Evolutionary conservation across 2,797 vertebrate genomes (phyloP), one percentile per base, ranked within the genome.

Genomic region (Sorex maritimensis): DNA sequence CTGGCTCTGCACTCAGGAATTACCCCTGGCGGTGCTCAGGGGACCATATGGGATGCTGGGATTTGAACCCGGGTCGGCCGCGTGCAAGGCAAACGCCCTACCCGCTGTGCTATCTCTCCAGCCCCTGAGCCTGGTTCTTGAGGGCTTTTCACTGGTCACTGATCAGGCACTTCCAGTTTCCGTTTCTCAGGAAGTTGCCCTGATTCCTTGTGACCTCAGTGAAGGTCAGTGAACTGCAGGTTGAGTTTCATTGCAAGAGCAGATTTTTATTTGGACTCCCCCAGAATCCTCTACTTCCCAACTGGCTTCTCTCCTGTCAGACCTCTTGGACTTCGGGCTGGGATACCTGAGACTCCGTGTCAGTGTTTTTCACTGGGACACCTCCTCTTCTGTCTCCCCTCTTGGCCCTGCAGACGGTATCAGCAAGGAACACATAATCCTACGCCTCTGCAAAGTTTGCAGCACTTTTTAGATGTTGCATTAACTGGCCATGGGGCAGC

Each of bases 261-360:
- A 46, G 2, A 65, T 46, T 61, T 78, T 67, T n/a, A 5, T 8
- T 0, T 46, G 28, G 13, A 14, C n/a, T 71, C n/a, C 30, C 28
- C 6, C 9, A 67, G 79, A 84, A 41, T 44, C 49, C 23, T 73
- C 21, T 10, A 9, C 63, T 41, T 19, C 19, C 58, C 65, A 67
- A 2, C 6, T 3, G 14, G 17, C 79, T n/a, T 1, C 7, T 24
- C 34, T 24, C 41, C 21, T 41, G 34, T 2, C 12, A 34, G 4
- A 21, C 0, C 2, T 0, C 24, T n/a, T 58, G 19, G 12, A 41
- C 65, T n/a, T 15, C 8, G 41, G 21, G 13, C 44, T 24, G n/a
- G 3, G 61, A 17, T 14, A 9, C 5, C 38, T 34, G 55, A 28
- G 23, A 19, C n/a, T 55, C 38, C 71, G 28, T 19, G 58, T 7